Evolutionary conservation across 2,888 invertebrate genomes (phyloP).

Genomic region (Hecatera dysodea): DNA sequence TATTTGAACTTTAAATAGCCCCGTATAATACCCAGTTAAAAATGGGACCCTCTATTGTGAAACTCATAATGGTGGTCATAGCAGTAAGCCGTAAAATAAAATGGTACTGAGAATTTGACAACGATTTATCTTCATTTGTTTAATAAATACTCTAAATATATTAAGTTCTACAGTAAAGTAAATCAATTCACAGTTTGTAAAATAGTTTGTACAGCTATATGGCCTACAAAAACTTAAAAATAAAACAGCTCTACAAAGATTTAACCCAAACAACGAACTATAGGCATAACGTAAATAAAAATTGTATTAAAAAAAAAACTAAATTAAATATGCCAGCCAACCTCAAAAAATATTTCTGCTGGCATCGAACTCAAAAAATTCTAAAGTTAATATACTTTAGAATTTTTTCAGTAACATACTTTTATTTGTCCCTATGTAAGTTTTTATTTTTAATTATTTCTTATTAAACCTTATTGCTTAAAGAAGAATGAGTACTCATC

Average conservation of each 20-base stretch:
- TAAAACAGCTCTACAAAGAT: background rate
- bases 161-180: background rate
- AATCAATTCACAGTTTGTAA: background rate
- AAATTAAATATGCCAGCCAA: too few species aligned
- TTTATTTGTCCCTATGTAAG: too few species aligned
- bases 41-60: slow-evolving; percentile 7
- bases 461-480: too few species aligned
- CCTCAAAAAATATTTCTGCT: too few species aligned
- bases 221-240: background rate
- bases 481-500: too few species aligned
- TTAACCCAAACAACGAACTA: background rate
- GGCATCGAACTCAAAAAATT: too few species aligned
- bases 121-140: background rate
- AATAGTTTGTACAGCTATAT: background rate
- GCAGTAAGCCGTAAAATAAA: background rate
- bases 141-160: background rate
- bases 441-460: too few species aligned
- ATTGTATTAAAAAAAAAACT: too few species aligned
- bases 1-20: slow-evolving; percentile 23
- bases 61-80: background rate
- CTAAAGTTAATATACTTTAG: too few species aligned
- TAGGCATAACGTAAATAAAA: background rate
- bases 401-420: too few species aligned
- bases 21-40: slow-evolving; percentile 12
- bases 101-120: background rate